These are phyloP conservation scores for Terebella lapidaria DNA, from an alignment of 2,888 invertebrate species.

Conservation along the genomic window DNA sequence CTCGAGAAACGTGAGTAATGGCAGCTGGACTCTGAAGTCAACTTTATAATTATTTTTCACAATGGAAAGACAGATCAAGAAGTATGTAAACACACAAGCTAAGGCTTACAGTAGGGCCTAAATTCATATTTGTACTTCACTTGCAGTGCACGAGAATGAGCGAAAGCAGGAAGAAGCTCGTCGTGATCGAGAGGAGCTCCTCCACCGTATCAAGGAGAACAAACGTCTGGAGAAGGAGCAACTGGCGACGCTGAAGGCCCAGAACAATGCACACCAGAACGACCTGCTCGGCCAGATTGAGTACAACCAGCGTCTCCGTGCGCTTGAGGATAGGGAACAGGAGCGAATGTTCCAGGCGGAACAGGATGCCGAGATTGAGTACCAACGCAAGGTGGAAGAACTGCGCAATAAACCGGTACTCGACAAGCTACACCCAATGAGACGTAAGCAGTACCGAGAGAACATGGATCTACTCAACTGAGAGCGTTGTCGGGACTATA, in stretches of 20 bases:
- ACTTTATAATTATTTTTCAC: neutral
- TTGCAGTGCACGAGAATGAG: constrained; percentile 1
- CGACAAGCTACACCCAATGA: constrained; percentile 46
- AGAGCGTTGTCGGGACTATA: too few relatives aligned
- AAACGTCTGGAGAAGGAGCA: constrained; percentile 37
- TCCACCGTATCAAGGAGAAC: constrained; percentile 40
- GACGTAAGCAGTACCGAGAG: constrained; percentile 13
- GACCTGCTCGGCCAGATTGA: constrained; percentile 46
- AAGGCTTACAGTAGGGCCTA: neutral
- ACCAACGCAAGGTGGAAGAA: constrained; percentile 37
- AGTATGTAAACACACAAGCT: too few relatives aligned
- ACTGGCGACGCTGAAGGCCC: constrained; percentile 26
- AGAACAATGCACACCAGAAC: constrained; percentile 35
- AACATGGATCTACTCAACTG: neutral
- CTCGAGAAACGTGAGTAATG: constrained; percentile 45
- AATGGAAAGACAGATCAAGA: neutral
- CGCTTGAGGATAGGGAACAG: constrained; percentile 28
- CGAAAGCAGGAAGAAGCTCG: constrained; percentile 24
- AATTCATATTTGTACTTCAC: neutral
- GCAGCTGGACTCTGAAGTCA: too few relatives aligned
- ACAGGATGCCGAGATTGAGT: constrained; percentile 47
- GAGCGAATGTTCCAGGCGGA: constrained; percentile 32
- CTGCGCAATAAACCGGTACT: constrained; percentile 38
- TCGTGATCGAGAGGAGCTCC: constrained; percentile 34
- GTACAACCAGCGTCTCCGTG: constrained; percentile 35